phyloP scores from a whole-genome alignment of 2,888 invertebrate genomes.

The Oxyscelio sp. region DNA sequence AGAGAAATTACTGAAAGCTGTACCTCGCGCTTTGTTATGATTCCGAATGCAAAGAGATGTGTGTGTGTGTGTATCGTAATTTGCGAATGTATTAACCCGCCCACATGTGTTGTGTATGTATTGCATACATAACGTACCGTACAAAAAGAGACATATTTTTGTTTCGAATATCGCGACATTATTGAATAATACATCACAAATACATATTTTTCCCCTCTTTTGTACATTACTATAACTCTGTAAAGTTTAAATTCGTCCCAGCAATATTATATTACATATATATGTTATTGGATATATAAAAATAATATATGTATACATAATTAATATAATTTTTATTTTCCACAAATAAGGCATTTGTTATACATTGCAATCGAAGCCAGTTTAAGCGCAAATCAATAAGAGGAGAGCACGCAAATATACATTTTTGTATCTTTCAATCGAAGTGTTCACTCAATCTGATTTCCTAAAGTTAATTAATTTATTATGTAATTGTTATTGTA shows the following conservation, averaged over 20 bases:
- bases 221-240: constrained; percentile 84
- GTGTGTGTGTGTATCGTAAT: constrained; percentile 15
- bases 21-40: constrained; percentile 55
- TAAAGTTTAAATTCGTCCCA: constrained; percentile 81
- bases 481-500: constrained; percentile 34
- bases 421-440: constrained; percentile 68
- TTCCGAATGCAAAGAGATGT: constrained; percentile 39
- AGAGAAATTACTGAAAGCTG: constrained; percentile 35
- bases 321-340: constrained; percentile 71
- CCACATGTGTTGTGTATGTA: constrained; percentile 22
- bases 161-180: constrained; percentile 30
- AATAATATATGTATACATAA: constrained; percentile 55
- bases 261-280: constrained; percentile 45
- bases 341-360: constrained; percentile 73
- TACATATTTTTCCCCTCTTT: constrained; percentile 72
- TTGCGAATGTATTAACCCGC: constrained; percentile 47
- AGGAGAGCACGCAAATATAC: constrained; percentile 69
- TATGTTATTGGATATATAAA: constrained; percentile 58
- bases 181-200: constrained; percentile 18
- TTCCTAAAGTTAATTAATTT: constrained; percentile 45
- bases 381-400: constrained; percentile 56
- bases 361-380: constrained; percentile 68
- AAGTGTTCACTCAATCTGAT: constrained; percentile 39
- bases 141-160: constrained; percentile 51
- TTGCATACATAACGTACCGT: constrained; percentile 43